Percentiles rank a stretch among this genome's conserved stretches.
Evolutionary conservation across 2,113 vertebrate species (phyloP).

Genomic region (Onychostruthus taczanowskii): DNA sequence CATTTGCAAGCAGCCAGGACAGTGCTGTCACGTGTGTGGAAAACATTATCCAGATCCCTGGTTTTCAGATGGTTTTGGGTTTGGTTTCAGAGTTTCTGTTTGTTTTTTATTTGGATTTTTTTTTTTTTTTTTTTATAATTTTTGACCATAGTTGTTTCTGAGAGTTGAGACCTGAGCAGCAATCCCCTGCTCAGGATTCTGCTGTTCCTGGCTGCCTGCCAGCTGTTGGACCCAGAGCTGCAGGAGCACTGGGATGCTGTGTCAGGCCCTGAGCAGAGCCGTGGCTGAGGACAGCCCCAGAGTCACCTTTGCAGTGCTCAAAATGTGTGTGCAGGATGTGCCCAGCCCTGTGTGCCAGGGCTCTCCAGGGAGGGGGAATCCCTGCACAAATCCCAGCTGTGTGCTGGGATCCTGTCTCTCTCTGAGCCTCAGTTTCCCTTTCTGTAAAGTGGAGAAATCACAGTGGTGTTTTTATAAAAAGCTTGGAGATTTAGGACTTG

Average conservation of each 20-base stretch:
- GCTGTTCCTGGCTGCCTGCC: background rate
- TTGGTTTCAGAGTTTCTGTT: background rate
- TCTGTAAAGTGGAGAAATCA: background rate
- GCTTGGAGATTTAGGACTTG: background rate
- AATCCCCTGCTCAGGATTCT: background rate
- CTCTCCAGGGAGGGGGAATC: background rate
- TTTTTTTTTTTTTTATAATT: background rate
- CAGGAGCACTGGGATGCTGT: background rate
- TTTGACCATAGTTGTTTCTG: background rate
- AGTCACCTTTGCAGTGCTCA: background rate
- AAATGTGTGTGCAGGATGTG: background rate
- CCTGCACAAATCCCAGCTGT: background rate
- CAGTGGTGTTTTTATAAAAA: background rate
- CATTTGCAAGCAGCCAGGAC: slow-evolving; percentile 33
- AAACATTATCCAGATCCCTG: slow-evolving; percentile 19
- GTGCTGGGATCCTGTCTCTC: rapidly evolving
- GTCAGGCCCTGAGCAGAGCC: background rate
- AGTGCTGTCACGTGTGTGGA: background rate
- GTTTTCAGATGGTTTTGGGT: background rate
- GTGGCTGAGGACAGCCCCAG: background rate
- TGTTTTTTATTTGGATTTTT: background rate
- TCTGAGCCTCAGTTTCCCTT: background rate
- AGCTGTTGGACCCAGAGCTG: background rate
- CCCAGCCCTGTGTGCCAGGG: background rate
- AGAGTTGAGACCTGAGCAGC: background rate